phyloP scores from a whole-genome alignment of 1,140 invertebrate species.

The Lysiphlebus fabarum region DNA sequence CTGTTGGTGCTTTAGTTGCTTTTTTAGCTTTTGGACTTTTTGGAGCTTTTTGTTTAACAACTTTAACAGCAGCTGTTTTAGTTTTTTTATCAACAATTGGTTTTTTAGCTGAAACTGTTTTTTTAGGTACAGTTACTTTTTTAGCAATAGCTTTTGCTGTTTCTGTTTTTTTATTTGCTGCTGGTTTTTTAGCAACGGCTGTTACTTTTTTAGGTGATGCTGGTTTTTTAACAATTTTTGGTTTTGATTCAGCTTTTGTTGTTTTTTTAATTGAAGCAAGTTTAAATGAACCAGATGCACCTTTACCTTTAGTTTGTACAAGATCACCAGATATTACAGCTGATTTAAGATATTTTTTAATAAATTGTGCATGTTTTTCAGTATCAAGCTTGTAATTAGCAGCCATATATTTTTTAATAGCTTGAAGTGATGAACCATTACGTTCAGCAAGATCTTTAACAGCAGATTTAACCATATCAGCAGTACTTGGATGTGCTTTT shows the following conservation, averaged over 20 bases:
- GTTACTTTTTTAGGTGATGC: not conserved
- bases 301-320: slow-evolving; percentile 55
- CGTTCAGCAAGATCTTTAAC: slow-evolving; percentile 61
- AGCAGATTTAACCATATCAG: slow-evolving; percentile 59
- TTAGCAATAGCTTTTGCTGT: not conserved
- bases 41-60: not conserved
- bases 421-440: slow-evolving; percentile 60
- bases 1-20: slow-evolving; percentile 8
- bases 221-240: not conserved
- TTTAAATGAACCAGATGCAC: slow-evolving; percentile 14
- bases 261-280: not conserved
- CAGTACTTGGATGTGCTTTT: slow-evolving; percentile 51
- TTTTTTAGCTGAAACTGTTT: slow-evolving; percentile 6
- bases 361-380: slow-evolving; percentile 60
- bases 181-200: slow-evolving; percentile 1
- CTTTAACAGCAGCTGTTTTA: not conserved
- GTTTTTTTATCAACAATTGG: not conserved
- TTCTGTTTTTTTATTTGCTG: slow-evolving; percentile 1
- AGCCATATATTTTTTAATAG: slow-evolving; percentile 64
- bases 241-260: not conserved
- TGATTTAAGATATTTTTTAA: slow-evolving; percentile 59
- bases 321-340: slow-evolving; percentile 58
- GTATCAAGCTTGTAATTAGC: slow-evolving; percentile 59
- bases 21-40: slow-evolving; percentile 15
- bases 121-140: slow-evolving; percentile 9